These are phyloP conservation scores for Danaus chrysippus DNA, from an alignment of 2,888 invertebrate genomes.

Conservation along the genomic window DNA sequence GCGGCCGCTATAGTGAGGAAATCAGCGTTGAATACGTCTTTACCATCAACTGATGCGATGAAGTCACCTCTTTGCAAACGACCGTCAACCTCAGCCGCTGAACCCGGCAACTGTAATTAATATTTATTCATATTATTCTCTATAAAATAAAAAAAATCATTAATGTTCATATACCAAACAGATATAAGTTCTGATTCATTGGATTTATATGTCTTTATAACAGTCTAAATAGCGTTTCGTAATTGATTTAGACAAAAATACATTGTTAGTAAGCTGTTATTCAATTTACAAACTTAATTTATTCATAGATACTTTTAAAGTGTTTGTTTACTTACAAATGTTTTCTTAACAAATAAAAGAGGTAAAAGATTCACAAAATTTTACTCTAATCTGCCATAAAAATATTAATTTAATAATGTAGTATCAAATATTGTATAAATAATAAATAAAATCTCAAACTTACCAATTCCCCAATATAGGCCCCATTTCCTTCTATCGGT, in stretches of 20 bases:
- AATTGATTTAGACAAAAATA: no score
- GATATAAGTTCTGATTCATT: not conserved
- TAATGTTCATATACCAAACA: not conserved
- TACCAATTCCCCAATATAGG: conserved; percentile 96
- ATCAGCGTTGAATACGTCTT: conserved; percentile 85
- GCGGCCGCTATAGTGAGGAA: conserved; percentile 93
- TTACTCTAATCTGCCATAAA: no score
- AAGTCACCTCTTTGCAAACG: conserved; percentile 95
- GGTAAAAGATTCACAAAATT: no score
- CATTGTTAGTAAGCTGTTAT: no score
- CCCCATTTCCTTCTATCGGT: conserved; percentile 81
- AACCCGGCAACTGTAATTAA: conserved; percentile 87
- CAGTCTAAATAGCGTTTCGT: no score
- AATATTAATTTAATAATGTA: no score
- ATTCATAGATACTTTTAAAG: no score
- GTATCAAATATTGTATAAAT: no score
- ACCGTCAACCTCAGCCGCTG: conserved; percentile 92
- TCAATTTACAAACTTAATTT: no score
- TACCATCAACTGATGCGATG: conserved; percentile 92
- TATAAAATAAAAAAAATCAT: not conserved
- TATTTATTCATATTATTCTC: conserved; percentile 1
- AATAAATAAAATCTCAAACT: conserved; percentile 46
- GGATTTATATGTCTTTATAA: no score
- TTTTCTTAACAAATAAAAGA: no score
- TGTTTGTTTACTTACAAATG: no score